These are phyloP conservation scores for Typhlomys cinereus DNA, from an alignment of 2,113 vertebrate species.

Conservation along the genomic window DNA sequence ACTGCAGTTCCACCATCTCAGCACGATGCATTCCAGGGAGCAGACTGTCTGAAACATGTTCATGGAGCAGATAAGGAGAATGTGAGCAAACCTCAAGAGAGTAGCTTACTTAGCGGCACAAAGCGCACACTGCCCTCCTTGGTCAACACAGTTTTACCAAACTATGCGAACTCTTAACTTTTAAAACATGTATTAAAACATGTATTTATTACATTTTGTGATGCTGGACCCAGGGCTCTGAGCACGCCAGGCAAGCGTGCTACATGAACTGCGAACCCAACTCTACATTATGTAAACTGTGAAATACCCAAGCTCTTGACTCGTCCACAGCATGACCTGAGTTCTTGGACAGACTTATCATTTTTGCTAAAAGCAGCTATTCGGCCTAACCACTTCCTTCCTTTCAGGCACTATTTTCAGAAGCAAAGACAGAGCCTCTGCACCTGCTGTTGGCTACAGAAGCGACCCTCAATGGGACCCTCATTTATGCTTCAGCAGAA, in stretches of 20 bases:
- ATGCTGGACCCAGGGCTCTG: background rate
- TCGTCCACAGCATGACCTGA: background rate
- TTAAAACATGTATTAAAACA: no score
- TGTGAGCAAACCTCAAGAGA: background rate
- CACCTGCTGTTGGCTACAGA: constrained; percentile 72
- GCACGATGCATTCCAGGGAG: background rate
- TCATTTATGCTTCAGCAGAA: background rate
- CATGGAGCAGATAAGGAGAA: background rate
- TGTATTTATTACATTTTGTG: background rate
- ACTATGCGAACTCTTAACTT: background rate
- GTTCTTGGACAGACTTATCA: constrained; percentile 28
- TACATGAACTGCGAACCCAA: no score
- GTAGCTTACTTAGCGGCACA: background rate
- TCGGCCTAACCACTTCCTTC: constrained; percentile 79
- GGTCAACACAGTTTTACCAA: background rate
- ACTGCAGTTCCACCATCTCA: background rate
- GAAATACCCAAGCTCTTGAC: background rate
- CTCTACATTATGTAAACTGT: background rate
- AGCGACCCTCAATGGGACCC: constrained; percentile 51
- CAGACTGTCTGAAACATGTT: background rate
- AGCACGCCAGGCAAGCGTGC: background rate
- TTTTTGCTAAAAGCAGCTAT: constrained; percentile 38
- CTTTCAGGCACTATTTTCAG: constrained; percentile 74
- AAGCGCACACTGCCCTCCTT: background rate
- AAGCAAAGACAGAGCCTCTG: constrained; percentile 55